Percentiles rank a stretch among this genome's conserved stretches.
Conservation (phyloP, 92 coral and sea anemone genomes). For the Paragorgia papillata region DNA sequence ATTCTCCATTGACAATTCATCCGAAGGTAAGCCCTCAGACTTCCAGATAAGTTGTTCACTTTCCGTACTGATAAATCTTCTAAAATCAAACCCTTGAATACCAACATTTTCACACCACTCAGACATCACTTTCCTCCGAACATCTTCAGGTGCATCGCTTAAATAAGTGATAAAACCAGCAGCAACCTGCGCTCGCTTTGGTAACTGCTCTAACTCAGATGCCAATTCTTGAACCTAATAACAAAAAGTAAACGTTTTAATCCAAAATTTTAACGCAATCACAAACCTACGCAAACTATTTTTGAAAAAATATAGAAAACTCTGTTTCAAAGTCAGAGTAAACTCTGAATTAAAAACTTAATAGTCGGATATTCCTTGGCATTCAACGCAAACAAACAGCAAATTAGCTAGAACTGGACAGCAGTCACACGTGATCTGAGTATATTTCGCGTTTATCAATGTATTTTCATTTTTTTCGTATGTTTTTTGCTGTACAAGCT, state of each 20-base stretch:
- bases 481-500: no score
- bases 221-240: slow-evolving; percentile 92
- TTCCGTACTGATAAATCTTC: slow-evolving; percentile 98
- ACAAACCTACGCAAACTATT: no score
- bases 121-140: slow-evolving; percentile 81
- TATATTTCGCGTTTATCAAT: no score
- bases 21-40: slow-evolving; percentile 97
- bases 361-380: no score
- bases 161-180: slow-evolving; percentile 97
- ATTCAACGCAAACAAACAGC: no score
- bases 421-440: no score
- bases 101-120: slow-evolving; percentile 91
- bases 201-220: slow-evolving; percentile 93
- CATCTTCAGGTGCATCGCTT: slow-evolving; percentile 97
- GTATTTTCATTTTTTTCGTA: no score
- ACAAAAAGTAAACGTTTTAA: neutral
- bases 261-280: no score
- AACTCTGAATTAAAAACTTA: no score
- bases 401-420: no score
- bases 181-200: slow-evolving; percentile 92
- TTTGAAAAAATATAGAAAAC: no score
- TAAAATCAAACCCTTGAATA: slow-evolving; percentile 93
- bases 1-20: slow-evolving; percentile 98
- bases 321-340: no score
- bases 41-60: slow-evolving; percentile 99